Evolutionary conservation across 2,888 invertebrate genomes (phyloP).

Genomic region (Drosophila tanythrix): DNA sequence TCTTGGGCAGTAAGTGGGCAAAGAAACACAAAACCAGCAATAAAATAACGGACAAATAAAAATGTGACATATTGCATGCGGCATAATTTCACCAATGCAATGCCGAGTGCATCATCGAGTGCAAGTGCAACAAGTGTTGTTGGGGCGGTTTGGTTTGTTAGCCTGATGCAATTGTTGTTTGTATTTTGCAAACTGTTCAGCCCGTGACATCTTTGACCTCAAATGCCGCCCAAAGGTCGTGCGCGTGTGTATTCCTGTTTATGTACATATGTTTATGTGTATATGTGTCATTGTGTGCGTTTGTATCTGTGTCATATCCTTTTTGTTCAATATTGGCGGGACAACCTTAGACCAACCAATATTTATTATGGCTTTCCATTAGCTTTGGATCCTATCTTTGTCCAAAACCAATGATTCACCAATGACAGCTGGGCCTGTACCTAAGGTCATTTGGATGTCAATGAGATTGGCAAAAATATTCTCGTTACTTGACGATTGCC

Average conservation of each 20-base stretch:
- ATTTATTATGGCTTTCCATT: constrained; percentile 27
- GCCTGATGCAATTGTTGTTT: constrained; percentile 41
- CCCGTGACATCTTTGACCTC: constrained; percentile 60
- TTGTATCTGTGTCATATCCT: constrained; percentile 50
- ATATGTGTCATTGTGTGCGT: neutral
- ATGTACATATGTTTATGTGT: constrained; percentile 12
- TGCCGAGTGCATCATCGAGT: constrained; percentile 52
- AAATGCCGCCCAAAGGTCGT: constrained; percentile 62
- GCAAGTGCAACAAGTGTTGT: constrained; percentile 71
- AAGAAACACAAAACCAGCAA: neutral
- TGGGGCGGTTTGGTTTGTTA: neutral
- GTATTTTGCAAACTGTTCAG: constrained; percentile 13
- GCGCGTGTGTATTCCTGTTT: constrained; percentile 31
- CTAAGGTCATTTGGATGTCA: constrained; percentile 80
- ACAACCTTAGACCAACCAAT: constrained; percentile 6
- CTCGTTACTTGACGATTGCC: constrained; percentile 17
- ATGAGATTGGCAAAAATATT: constrained; percentile 57
- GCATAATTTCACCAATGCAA: constrained; percentile 50
- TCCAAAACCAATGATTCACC: constrained; percentile 19
- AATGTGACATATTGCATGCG: constrained; percentile 9
- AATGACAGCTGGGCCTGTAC: constrained; percentile 30
- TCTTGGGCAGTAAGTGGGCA: constrained; percentile 87
- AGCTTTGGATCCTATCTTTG: constrained; percentile 9
- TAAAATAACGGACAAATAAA: neutral
- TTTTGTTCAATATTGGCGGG: constrained; percentile 34